Evolutionary conservation across 2,888 invertebrate genomes (phyloP).

Genomic region (Polylopha cassiicola): DNA sequence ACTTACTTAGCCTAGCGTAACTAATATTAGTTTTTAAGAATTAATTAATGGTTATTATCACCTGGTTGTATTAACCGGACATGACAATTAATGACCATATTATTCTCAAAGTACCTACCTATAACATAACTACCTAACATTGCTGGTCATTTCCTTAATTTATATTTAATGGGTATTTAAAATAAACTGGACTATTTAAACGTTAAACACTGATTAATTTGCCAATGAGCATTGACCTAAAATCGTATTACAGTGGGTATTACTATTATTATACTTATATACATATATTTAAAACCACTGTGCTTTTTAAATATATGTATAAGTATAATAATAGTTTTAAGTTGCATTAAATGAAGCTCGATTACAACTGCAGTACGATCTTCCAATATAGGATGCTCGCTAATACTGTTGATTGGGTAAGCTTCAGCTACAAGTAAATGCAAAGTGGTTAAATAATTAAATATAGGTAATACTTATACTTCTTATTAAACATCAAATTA

Average conservation of each 20-base stretch:
- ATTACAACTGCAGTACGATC: slow-evolving; percentile 2
- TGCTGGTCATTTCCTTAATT: slow-evolving; percentile 25
- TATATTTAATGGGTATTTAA: slow-evolving; percentile 25
- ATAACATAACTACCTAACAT: slow-evolving; percentile 21
- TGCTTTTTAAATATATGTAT: slow-evolving; percentile 2
- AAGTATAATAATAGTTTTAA: not conserved
- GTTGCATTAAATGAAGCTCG: not conserved
- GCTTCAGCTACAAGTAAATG: too few species aligned
- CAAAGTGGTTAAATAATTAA: too few species aligned
- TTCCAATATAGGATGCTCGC: not conserved
- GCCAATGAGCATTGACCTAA: too few species aligned
- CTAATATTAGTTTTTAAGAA: slow-evolving; percentile 15
- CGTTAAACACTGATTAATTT: slow-evolving; percentile 5
- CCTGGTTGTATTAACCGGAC: slow-evolving; percentile 31
- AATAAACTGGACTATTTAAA: slow-evolving; percentile 3
- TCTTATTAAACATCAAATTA: too few species aligned
- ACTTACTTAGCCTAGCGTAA: too few species aligned
- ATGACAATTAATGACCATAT: slow-evolving; percentile 23
- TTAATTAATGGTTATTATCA: slow-evolving; percentile 5
- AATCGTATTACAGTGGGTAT: too few species aligned
- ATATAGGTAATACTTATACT: too few species aligned
- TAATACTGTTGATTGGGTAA: too few species aligned
- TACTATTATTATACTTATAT: too few species aligned
- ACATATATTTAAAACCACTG: too few species aligned
- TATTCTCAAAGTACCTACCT: slow-evolving; percentile 7